Conservation (phyloP, 1,140 invertebrate species). For the Marisa cornuarietis region DNA sequence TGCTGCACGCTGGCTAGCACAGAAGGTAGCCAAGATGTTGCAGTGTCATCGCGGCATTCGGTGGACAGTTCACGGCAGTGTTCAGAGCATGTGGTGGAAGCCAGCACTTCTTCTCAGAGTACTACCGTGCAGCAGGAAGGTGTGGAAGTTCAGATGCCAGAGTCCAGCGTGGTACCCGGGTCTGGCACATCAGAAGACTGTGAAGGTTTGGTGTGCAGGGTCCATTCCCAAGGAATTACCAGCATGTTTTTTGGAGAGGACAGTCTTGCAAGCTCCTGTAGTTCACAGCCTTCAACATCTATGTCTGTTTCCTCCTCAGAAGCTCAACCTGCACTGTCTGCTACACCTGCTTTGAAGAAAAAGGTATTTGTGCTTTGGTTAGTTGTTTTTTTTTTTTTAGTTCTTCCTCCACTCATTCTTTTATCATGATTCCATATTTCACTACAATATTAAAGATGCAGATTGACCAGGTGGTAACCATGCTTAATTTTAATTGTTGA, state of each 20-base stretch:
- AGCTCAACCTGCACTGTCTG: slow-evolving; percentile 7
- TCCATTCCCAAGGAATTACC: background rate
- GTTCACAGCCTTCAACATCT: background rate
- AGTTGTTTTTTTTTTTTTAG: background rate
- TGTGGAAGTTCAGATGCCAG: background rate
- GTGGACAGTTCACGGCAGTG: too few relatives aligned
- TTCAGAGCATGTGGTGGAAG: background rate
- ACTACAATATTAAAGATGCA: too few relatives aligned
- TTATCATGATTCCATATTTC: background rate
- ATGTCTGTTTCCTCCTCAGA: slow-evolving; percentile 14
- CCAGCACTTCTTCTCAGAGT: background rate
- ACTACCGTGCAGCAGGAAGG: background rate
- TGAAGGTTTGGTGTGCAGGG: slow-evolving; percentile 1
- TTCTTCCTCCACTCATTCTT: background rate
- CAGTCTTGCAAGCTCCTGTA: slow-evolving; percentile 16
- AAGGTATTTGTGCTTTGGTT: slow-evolving; percentile 21
- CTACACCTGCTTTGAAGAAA: slow-evolving; percentile 29
- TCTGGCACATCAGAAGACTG: background rate
- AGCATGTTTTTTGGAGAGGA: slow-evolving; percentile 15
- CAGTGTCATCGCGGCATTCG: too few relatives aligned
- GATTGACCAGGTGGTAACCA: too few relatives aligned
- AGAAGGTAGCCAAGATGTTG: too few relatives aligned
- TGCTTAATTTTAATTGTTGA: too few relatives aligned
- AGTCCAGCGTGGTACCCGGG: background rate
- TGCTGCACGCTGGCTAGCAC: too few relatives aligned